Evolutionary conservation across 2,113 vertebrate species (phyloP).

Genomic region (Martes martes): DNA sequence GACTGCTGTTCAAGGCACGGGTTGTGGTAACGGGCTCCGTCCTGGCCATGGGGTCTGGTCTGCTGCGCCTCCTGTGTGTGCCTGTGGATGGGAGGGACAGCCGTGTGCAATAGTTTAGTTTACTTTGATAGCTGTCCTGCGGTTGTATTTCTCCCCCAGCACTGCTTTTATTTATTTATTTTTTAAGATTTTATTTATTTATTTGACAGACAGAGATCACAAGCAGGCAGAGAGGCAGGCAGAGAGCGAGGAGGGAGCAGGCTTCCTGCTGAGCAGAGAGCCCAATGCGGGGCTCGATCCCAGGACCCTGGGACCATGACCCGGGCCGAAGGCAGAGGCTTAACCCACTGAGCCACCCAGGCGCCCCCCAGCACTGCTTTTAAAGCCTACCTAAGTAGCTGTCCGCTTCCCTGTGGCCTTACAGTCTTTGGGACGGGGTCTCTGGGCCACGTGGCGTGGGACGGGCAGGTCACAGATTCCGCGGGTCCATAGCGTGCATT

Average conservation of each 20-base stretch:
- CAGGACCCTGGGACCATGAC: too few relatives aligned
- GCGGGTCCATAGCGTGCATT: rapidly evolving
- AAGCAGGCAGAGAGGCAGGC: too few relatives aligned
- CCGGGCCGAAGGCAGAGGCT: too few relatives aligned
- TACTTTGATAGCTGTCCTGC: background rate
- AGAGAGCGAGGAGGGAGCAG: too few relatives aligned
- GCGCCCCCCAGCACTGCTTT: rapidly evolving
- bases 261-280: too few relatives aligned
- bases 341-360: too few relatives aligned
- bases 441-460: rapidly evolving
- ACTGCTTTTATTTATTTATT: background rate
- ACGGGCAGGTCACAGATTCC: background rate
- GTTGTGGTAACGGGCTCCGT: background rate
- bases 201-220: too few relatives aligned
- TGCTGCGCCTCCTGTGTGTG: background rate
- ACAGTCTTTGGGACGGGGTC: rapidly evolving
- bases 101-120: background rate
- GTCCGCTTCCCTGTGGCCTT: background rate
- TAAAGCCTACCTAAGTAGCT: background rate
- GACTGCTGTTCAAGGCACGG: background rate
- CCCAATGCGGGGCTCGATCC: too few relatives aligned
- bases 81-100: background rate
- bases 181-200: too few relatives aligned
- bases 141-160: rapidly evolving
- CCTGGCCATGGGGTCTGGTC: rapidly evolving